These are phyloP conservation scores for Cydia amplana DNA, from an alignment of 1,140 invertebrate species.

Conservation along the genomic window DNA sequence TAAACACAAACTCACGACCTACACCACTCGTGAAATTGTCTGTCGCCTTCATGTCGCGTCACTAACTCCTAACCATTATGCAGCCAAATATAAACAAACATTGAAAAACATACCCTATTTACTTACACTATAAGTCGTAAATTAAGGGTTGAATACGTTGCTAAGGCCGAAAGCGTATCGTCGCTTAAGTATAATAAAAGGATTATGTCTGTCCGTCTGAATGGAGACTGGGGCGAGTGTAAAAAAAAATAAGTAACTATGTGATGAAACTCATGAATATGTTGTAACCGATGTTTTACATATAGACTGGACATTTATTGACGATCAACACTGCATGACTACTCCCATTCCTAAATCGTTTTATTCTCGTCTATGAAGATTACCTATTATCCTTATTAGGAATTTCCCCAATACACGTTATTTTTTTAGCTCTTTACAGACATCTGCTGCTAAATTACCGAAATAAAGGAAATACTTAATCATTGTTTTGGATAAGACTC, in stretches of 20 bases:
- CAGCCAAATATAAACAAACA: neutral
- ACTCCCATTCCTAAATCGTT: no score
- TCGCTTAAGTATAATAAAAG: constrained; percentile 7
- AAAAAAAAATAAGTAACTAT: no score
- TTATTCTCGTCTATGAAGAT: no score
- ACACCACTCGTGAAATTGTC: constrained; percentile 12
- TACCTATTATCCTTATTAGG: no score
- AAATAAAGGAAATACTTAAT: no score
- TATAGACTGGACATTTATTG: neutral
- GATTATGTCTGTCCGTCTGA: neutral
- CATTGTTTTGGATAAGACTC: no score
- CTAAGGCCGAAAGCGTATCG: constrained; percentile 12
- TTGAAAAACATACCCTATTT: neutral
- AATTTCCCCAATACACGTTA: no score
- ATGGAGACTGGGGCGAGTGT: neutral
- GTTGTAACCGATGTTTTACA: no score
- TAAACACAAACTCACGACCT: neutral
- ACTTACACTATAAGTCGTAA: neutral
- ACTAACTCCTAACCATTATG: neutral
- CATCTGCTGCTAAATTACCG: no score
- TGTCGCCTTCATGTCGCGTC: constrained; percentile 3
- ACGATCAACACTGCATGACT: no score
- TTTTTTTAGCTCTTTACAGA: no score
- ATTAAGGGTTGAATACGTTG: neutral
- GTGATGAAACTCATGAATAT: no score